Percentiles rank a stretch among this genome's conserved stretches.
Evolutionary conservation across 2,113 vertebrate genomes (phyloP).

Genomic region (Seriola aureovittata): DNA sequence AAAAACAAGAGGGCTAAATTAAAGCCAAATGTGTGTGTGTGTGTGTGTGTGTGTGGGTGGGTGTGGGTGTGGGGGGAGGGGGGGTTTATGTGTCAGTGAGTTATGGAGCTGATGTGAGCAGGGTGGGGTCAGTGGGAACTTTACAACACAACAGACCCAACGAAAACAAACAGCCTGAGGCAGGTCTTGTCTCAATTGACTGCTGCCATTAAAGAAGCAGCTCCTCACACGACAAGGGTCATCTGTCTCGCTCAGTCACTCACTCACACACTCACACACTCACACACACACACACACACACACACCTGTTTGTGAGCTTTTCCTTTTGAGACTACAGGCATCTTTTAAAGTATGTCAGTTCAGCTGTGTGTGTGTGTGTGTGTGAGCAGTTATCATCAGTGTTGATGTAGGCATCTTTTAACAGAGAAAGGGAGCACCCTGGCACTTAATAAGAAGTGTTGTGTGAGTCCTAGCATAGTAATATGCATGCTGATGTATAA

Average conservation of each 20-base stretch:
- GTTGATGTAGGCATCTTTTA: neutral
- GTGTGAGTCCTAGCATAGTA: neutral
- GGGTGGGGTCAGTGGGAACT: too few relatives aligned
- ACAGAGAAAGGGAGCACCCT: neutral
- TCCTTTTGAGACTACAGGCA: constrained; percentile 31
- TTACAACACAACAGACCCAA: too few relatives aligned
- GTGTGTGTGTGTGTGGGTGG: too few relatives aligned
- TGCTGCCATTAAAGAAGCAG: neutral
- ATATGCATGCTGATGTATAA: too few relatives aligned
- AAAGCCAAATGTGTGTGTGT: too few relatives aligned
- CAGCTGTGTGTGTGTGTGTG: constrained; percentile 1
- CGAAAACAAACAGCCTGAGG: constrained; percentile 31
- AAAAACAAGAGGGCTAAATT: too few relatives aligned
- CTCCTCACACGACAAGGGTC: constrained; percentile 27
- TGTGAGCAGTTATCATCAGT: neutral
- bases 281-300: too few relatives aligned
- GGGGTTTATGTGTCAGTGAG: too few relatives aligned
- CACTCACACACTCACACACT: too few relatives aligned
- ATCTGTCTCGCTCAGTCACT: constrained; percentile 36
- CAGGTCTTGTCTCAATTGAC: constrained; percentile 28
- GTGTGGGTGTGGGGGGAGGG: too few relatives aligned
- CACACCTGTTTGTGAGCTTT: neutral
- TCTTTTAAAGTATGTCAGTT: constrained; percentile 17
- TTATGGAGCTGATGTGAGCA: too few relatives aligned
- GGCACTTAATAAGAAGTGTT: neutral